Evolutionary conservation across 1,140 invertebrate genomes (phyloP).

Genomic region (Oryzaephilus surinamensis): DNA sequence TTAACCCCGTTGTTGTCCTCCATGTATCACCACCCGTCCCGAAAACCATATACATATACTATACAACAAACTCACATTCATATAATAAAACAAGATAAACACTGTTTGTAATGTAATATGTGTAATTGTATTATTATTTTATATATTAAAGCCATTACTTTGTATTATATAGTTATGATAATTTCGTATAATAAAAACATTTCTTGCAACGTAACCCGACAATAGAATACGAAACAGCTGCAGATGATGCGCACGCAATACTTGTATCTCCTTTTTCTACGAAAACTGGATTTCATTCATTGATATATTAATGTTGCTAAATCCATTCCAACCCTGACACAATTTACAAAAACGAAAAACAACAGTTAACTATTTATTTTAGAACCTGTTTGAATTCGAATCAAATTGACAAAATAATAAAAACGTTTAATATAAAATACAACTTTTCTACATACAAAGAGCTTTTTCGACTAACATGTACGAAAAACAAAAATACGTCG

Average conservation of each 20-base stretch:
- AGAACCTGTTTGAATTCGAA: not conserved
- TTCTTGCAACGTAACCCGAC: conserved; percentile 19
- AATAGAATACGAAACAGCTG: conserved; percentile 24
- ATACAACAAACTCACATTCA: not conserved
- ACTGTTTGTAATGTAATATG: conserved; percentile 10
- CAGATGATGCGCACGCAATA: conserved; percentile 14
- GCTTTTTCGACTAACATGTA: no score
- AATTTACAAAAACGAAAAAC: conserved; percentile 8
- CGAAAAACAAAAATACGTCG: no score
- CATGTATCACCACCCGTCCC: conserved; percentile 26
- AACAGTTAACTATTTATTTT: conserved; percentile 3
- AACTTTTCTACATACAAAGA: no score
- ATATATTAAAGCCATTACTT: conserved; percentile 10
- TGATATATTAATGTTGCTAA: conserved; percentile 14
- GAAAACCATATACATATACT: not conserved
- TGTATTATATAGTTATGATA: conserved; percentile 13
- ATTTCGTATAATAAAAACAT: conserved; percentile 16
- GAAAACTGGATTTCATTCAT: conserved; percentile 14
- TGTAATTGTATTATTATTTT: not conserved
- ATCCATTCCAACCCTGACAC: conserved; percentile 17
- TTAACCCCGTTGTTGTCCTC: conserved; percentile 31
- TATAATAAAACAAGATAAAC: conserved; percentile 1
- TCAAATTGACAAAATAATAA: no score
- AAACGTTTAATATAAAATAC: no score
- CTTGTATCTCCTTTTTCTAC: no score